Evolutionary conservation across 2,888 invertebrate species (phyloP).

Genomic region (Melanostoma scalare): DNA sequence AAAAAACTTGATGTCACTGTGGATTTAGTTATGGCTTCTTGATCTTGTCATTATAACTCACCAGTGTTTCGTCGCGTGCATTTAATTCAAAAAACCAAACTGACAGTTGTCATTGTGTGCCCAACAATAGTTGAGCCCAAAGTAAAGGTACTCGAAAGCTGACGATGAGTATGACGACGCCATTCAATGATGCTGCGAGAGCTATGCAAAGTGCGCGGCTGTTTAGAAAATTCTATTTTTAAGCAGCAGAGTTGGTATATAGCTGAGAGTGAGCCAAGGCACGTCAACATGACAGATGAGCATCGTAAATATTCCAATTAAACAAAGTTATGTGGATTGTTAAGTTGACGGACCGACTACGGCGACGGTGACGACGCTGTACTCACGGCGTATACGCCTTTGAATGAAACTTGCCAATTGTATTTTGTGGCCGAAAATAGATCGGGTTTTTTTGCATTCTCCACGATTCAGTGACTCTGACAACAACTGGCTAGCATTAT

Average conservation of each 20-base stretch:
- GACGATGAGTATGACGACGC: not conserved
- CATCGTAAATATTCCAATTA: slow-evolving; percentile 73
- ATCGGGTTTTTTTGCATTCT: slow-evolving; percentile 33
- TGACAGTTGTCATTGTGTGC: slow-evolving; percentile 49
- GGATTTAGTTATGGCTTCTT: slow-evolving; percentile 43
- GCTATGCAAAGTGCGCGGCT: slow-evolving; percentile 23
- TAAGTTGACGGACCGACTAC: slow-evolving; percentile 49
- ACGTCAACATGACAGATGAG: slow-evolving; percentile 68
- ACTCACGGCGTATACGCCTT: too few species aligned
- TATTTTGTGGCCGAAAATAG: slow-evolving; percentile 48
- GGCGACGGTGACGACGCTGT: not conserved
- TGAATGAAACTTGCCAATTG: slow-evolving; percentile 68
- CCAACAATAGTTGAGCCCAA: slow-evolving; percentile 41
- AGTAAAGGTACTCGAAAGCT: not conserved
- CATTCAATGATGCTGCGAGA: slow-evolving; percentile 10
- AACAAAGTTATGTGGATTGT: slow-evolving; percentile 62
- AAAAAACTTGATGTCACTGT: slow-evolving; percentile 27
- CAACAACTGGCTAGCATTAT: slow-evolving; percentile 37
- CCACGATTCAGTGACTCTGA: slow-evolving; percentile 62
- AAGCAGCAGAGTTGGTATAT: slow-evolving; percentile 4
- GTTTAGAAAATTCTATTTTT: slow-evolving; percentile 67
- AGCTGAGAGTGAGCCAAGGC: slow-evolving; percentile 52
- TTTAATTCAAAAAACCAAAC: slow-evolving; percentile 13
- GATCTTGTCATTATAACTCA: slow-evolving; percentile 72
- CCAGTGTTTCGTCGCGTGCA: slow-evolving; percentile 22